phyloP scores from a whole-genome alignment of 1,140 invertebrate genomes.

The Copidosoma floridanum region DNA sequence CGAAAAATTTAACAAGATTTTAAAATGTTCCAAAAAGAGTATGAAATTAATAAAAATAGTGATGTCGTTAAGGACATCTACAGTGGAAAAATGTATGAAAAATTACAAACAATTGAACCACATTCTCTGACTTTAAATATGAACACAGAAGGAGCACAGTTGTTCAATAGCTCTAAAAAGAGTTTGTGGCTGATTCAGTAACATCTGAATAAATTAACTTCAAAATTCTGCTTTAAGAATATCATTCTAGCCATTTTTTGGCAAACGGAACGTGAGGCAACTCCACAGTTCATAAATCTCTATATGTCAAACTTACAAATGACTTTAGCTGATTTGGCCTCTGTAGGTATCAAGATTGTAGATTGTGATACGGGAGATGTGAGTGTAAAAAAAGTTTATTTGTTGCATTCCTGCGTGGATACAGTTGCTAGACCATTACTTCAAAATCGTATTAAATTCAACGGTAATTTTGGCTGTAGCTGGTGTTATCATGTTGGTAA shows the following conservation, averaged over 20 bases:
- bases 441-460: constrained; percentile 30
- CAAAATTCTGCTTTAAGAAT: background rate
- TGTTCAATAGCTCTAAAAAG: constrained; percentile 5
- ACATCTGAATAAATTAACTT: background rate
- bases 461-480: constrained; percentile 30
- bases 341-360: background rate
- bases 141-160: background rate
- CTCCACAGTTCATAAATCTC: constrained; percentile 10
- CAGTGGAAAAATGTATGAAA: no score
- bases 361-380: background rate
- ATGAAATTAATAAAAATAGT: background rate
- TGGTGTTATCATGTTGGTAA: constrained; percentile 30
- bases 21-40: background rate
- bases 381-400: background rate
- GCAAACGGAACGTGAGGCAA: background rate
- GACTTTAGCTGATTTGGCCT: background rate
- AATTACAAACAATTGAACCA: background rate
- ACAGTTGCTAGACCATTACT: constrained; percentile 25
- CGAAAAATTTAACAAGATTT: background rate
- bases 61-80: no score
- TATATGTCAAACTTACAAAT: no score
- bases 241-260: background rate
- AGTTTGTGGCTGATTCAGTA: constrained; percentile 1
- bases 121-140: background rate
- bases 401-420: constrained; percentile 27